Base-by-base conservation (phyloP, 2,113 vertebrate genomes). In the Marmota flaviventris region DNA sequence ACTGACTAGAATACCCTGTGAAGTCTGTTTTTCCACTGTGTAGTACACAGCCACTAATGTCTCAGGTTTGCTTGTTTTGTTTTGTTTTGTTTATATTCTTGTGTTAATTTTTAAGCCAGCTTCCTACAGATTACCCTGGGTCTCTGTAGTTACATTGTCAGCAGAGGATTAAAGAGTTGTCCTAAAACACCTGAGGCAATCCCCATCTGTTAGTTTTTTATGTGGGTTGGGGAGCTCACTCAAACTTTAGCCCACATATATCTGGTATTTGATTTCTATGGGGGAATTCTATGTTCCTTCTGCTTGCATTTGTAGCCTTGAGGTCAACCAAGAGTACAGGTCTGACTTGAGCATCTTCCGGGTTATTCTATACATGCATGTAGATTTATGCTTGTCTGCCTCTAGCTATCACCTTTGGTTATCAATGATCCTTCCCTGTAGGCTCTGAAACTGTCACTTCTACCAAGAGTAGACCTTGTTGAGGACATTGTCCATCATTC, bases 401-500 rank as follows among this genome's bases (percentile, higher is more conserved):
- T 11, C 48, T 76, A 25, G 85, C 2, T 4, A 42, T 61, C 27
- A 27, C 37, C 39, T 39, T 29, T 24, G 0, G 2, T 18, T 61
- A 12, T 34, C 67, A 77, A 0, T 56, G 25, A 8, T 22, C 37
- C 12, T 45, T 29, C 22, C 32, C 29, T 13, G 3, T 29, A 69
- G 32, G 29, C 18, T 73, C 8, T 48, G 39, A 17, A 2, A 27
- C 5, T 14, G 13, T 48, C 67, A 77, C 27, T 93, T 70, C 29
- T 32, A 22, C 4, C 24, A 65, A 16, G 4, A 70, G 2, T 0
- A 65, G 39, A 1, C 12, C 45, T n/a, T 25, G 6, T 1, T 39
- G 20, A 37, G 5, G 32, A 0, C 20, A 4, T 70, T 24, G 12
- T 10, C 8, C 39, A 17, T 3, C 2, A 0, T 63, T 72, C 4